Evolutionary conservation across 1,140 invertebrate species (phyloP).

Genomic region (Anastrepha ludens): DNA sequence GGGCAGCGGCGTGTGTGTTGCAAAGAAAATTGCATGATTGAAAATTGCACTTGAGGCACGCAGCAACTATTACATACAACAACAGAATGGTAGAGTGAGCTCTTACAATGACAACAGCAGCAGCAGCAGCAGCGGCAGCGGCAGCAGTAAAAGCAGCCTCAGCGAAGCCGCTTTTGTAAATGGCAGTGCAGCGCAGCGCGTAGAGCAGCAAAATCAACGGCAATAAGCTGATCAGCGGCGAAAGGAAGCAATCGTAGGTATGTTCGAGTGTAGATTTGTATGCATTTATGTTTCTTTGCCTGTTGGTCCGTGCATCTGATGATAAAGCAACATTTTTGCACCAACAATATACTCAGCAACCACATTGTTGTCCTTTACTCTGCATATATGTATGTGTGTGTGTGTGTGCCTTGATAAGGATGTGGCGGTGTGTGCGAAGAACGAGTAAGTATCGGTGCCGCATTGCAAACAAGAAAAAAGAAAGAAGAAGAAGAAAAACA

Average conservation of each 20-base stretch:
- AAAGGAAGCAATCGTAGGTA: background rate
- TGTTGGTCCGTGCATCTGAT: background rate
- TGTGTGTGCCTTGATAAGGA: background rate
- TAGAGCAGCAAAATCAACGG: slow-evolving; percentile 13
- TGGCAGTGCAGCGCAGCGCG: background rate
- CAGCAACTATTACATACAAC: background rate
- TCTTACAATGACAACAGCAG: slow-evolving; percentile 39
- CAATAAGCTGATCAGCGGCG: background rate
- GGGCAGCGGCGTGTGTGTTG: slow-evolving; percentile 28
- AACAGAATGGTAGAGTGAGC: background rate
- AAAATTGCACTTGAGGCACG: slow-evolving; percentile 68
- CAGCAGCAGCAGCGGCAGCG: background rate
- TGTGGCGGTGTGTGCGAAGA: background rate
- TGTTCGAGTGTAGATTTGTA: background rate
- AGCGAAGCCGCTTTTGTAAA: background rate
- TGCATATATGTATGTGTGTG: background rate
- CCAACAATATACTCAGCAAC: background rate
- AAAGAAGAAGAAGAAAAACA: background rate
- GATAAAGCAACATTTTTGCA: background rate
- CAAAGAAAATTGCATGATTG: slow-evolving; percentile 70
- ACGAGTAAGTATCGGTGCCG: background rate
- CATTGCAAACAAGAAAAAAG: background rate
- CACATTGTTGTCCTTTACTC: slow-evolving; percentile 11
- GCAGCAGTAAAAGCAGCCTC: background rate
- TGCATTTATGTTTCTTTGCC: background rate